Conservation (phyloP, 2,888 invertebrate species). For the Tolmerus cingulatus region DNA sequence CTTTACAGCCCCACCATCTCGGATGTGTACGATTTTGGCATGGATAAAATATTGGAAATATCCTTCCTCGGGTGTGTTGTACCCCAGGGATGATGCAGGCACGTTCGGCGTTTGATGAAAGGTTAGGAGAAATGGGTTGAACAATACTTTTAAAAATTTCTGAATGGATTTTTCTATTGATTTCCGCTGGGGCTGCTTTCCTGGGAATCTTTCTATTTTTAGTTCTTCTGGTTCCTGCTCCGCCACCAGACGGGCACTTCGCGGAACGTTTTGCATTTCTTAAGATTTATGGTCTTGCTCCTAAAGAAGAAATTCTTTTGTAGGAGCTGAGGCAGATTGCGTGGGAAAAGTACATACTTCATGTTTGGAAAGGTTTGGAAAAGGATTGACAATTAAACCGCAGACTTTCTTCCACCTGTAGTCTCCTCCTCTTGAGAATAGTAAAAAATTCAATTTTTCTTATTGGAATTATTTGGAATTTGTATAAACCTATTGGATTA, state of each 20-base stretch:
- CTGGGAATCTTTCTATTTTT: background rate
- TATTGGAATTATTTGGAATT: background rate
- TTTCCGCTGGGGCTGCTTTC: background rate
- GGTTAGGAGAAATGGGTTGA: conserved; percentile 10
- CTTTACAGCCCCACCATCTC: background rate
- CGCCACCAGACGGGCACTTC: background rate
- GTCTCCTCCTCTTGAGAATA: background rate
- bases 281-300: background rate
- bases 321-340: background rate
- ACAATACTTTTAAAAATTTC: background rate
- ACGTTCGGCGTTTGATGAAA: conserved; percentile 10
- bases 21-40: background rate
- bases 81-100: background rate
- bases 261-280: background rate
- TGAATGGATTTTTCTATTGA: background rate
- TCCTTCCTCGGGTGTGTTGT: background rate
- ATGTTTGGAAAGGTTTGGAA: background rate
- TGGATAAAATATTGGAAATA: conserved; percentile 7
- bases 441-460: background rate
- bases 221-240: background rate
- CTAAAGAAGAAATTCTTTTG: background rate
- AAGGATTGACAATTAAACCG: background rate
- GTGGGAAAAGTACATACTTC: background rate
- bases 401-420: background rate
- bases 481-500: background rate